Percentiles rank a stretch among this genome's conserved stretches.
These are phyloP conservation scores for Euwallacea similis DNA, from an alignment of 1,140 invertebrate genomes.

Conservation along the genomic window DNA sequence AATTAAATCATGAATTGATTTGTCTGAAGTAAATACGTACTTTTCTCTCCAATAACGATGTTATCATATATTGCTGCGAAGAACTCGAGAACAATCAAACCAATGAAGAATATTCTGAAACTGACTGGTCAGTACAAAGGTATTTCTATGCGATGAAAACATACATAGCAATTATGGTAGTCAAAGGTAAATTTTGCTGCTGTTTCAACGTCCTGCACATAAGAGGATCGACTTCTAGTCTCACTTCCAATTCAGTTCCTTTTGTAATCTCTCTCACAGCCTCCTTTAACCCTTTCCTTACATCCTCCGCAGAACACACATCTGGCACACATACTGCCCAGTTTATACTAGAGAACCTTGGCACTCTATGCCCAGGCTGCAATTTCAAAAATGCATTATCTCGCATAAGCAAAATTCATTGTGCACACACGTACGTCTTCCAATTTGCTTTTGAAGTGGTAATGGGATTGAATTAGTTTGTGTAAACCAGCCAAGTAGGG, in stretches of 20 bases:
- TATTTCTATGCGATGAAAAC: constrained; percentile 17
- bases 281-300: constrained; percentile 56
- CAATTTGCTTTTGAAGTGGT: constrained; percentile 61
- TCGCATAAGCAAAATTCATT: not conserved
- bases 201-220: constrained; percentile 59
- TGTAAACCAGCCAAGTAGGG: constrained; percentile 56
- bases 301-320: constrained; percentile 60
- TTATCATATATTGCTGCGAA: constrained; percentile 47
- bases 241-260: constrained; percentile 57
- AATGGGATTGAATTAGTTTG: constrained; percentile 61
- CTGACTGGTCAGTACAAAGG: constrained; percentile 2
- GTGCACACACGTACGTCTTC: constrained; percentile 59
- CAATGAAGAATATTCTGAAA: constrained; percentile 46
- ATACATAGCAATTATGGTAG: constrained; percentile 58
- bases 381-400: constrained; percentile 37
- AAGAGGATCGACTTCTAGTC: constrained; percentile 58
- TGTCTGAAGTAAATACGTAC: constrained; percentile 31
- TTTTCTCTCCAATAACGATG: constrained; percentile 41
- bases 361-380: constrained; percentile 66
- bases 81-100: constrained; percentile 41
- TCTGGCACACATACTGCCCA: constrained; percentile 66
- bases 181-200: constrained; percentile 46
- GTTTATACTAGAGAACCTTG: constrained; percentile 62
- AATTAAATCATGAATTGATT: constrained; percentile 12
- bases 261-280: constrained; percentile 41